A percentile compares a stretch with the other conserved stretches of the same genome.
Evolutionary conservation across 2,888 invertebrate genomes (phyloP).

Genomic region (Anoncus sp.): DNA sequence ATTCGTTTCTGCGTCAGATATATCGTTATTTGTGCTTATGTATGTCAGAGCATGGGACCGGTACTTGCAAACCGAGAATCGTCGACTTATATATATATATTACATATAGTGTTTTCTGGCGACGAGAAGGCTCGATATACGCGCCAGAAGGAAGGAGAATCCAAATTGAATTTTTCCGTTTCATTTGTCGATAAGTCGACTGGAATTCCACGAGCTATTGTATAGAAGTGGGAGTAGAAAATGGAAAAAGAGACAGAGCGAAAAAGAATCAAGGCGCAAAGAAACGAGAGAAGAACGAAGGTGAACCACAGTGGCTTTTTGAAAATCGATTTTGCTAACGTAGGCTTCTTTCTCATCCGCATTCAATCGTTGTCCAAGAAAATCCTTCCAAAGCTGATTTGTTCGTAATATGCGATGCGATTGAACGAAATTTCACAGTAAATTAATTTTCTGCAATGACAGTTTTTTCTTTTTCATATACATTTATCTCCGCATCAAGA

Average conservation of each 20-base stretch:
- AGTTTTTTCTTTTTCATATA: background rate
- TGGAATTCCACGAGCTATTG: conserved; percentile 55
- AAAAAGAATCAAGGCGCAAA: conserved; percentile 18
- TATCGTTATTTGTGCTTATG: conserved; percentile 9
- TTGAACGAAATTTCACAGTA: conserved; percentile 33
- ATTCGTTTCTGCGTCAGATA: conserved; percentile 50
- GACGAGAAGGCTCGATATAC: conserved; percentile 53
- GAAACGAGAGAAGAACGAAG: conserved; percentile 51
- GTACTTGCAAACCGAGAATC: conserved; percentile 36
- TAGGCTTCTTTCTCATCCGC: conserved; percentile 55
- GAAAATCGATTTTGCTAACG: conserved; percentile 53
- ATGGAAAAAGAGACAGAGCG: conserved; percentile 36
- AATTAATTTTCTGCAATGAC: conserved; percentile 20
- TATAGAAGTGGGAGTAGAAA: conserved; percentile 21
- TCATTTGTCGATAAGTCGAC: conserved; percentile 75
- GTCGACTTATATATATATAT: conserved; percentile 35
- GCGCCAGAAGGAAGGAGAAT: conserved; percentile 61
- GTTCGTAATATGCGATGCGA: conserved; percentile 18
- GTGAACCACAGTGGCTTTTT: conserved; percentile 63
- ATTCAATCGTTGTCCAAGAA: conserved; percentile 63
- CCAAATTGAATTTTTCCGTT: conserved; percentile 79
- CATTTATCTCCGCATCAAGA: background rate
- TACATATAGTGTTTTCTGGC: conserved; percentile 40
- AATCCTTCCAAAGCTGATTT: conserved; percentile 55
- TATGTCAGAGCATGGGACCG: background rate